Base-by-base conservation (phyloP, 2,888 invertebrate species). In the Lasioglossum morio region DNA sequence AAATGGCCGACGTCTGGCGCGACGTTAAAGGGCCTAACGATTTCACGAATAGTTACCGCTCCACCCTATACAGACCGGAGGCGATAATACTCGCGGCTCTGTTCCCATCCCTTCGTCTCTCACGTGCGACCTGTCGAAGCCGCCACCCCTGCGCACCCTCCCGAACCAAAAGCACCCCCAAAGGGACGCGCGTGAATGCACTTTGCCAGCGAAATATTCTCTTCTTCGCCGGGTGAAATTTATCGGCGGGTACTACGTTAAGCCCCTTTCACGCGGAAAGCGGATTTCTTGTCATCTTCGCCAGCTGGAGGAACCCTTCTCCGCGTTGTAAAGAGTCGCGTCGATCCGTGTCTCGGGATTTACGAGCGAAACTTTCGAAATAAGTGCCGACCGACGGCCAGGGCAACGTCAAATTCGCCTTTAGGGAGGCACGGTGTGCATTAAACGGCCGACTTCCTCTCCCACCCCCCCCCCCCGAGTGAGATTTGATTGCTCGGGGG, bases 141-240 rank as follows among this genome's bases (percentile, higher is more conserved):
- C 77, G 70, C 74, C 53, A 10, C 30, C 72, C n/a, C 40, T 34
- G 73, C 40, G 60, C 72, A 57, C 77, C 77, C 76, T 57, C 72
- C 60, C 70, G 69, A 63, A 60, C 75, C 82, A 74, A 80, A 77
- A 80, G 78, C 81, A 84, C 82, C 85, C 84, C 88, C 60, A 77
- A 82, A 82, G 87, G 85, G 83, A 74, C 82, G 89, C 92, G 87
- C 91, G 90, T 91, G 92, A 93, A 92, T 93, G 92, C 92, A 92
- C 92, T 92, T 92, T 87, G 88, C 89, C 88, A 82, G 87, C 83
- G 85, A 91, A 89, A 91, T 89, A 90, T 89, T 87, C 85, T 88
- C 82, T 82, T 82, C 79, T 82, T 78, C 82, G 82, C 70, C 83
- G 82, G 43, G 80, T 85, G 86, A 89, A 92, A 92, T 92, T 92